Evolutionary conservation across 2,113 vertebrate genomes (phyloP).

Genomic region (Australoheros scitulus): DNA sequence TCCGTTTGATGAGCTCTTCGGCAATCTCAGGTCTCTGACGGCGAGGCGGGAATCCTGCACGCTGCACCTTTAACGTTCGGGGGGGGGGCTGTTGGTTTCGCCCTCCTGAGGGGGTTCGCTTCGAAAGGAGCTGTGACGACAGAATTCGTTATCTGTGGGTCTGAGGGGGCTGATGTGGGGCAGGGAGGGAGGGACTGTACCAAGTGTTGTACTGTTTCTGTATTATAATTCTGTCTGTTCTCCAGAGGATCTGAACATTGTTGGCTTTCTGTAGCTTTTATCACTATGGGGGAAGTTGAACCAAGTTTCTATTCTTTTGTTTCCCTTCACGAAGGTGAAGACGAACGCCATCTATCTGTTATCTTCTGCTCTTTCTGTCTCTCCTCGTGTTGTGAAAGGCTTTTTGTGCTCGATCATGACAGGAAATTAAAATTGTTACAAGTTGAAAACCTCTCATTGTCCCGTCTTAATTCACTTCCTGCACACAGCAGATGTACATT

Average conservation of each 20-base stretch:
- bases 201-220: conserved; percentile 39
- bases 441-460: neutral
- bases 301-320: conserved; percentile 36
- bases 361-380: conserved; percentile 46
- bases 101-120: conserved; percentile 3
- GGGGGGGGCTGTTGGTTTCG: neutral
- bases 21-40: too few species aligned
- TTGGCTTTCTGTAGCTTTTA: conserved; percentile 49
- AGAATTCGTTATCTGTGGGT: conserved; percentile 34
- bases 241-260: conserved; percentile 30
- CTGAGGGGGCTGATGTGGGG: neutral
- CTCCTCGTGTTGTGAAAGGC: conserved; percentile 63
- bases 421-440: conserved; percentile 60
- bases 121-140: conserved; percentile 14
- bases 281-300: conserved; percentile 29
- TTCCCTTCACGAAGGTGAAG: conserved; percentile 23
- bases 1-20: too few species aligned
- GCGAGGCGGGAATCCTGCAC: neutral
- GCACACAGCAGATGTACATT: too few species aligned
- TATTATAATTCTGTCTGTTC: conserved; percentile 60
- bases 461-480: neutral
- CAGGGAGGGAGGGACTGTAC: neutral
- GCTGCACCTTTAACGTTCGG: neutral
- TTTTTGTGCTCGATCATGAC: conserved; percentile 60
- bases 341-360: conserved; percentile 39